Evolutionary conservation across 2,888 invertebrate species (phyloP).

Genomic region (Corbicula japonica): DNA sequence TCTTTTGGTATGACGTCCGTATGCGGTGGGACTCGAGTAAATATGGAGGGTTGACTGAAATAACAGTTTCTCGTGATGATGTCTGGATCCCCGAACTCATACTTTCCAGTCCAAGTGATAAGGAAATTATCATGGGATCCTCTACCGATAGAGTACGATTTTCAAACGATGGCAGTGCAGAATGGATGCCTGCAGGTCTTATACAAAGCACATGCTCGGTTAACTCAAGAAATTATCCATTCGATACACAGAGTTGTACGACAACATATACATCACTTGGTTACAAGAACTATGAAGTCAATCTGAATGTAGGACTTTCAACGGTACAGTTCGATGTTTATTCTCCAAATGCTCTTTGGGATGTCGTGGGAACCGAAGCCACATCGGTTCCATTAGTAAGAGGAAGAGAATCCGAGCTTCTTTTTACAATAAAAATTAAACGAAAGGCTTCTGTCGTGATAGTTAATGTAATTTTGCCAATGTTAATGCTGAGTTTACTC

Average conservation of each 20-base stretch:
- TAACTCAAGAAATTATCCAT: slow-evolving; percentile 22
- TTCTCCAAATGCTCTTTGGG: slow-evolving; percentile 23
- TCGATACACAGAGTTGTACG: slow-evolving; percentile 22
- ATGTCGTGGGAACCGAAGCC: slow-evolving; percentile 6
- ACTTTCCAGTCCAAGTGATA: too few relatives aligned
- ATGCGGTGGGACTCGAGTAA: too few relatives aligned
- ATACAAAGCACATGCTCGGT: slow-evolving; percentile 19
- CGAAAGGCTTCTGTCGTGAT: slow-evolving; percentile 17
- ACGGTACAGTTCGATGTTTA: slow-evolving; percentile 4
- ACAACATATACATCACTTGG: slow-evolving; percentile 13
- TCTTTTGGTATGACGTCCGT: too few relatives aligned
- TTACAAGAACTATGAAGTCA: slow-evolving; percentile 22
- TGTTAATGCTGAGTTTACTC: slow-evolving; percentile 10
- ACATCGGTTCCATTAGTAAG: not conserved
- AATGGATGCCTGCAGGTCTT: slow-evolving; percentile 10
- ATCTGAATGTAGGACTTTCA: not conserved
- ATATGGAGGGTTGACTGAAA: too few relatives aligned
- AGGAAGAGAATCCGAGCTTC: not conserved
- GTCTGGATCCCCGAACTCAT: too few relatives aligned
- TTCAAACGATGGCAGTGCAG: too few relatives aligned
- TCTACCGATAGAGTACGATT: too few relatives aligned
- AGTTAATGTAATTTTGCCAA: slow-evolving; percentile 20
- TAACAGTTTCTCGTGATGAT: too few relatives aligned
- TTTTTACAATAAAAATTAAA: slow-evolving; percentile 12
- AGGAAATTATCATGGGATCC: too few relatives aligned